Conservation (phyloP, 2,888 invertebrate genomes). For the Ormyrus thymus region DNA sequence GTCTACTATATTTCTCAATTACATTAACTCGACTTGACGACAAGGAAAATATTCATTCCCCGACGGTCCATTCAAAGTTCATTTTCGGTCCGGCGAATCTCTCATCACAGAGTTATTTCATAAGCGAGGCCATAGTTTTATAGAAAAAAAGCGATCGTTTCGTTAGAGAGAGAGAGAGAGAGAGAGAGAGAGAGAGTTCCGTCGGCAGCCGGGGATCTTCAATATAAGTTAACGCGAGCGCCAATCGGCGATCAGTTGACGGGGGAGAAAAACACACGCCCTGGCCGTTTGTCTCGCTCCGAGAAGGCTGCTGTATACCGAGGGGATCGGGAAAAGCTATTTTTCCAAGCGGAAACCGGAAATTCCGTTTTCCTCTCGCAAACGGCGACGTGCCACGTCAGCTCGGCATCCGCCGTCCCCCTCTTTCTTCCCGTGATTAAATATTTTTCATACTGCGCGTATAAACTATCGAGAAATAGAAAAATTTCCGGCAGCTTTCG, state of each 20-base stretch:
- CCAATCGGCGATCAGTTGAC: conserved; percentile 52
- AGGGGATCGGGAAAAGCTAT: conserved; percentile 59
- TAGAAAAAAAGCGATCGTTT: conserved; percentile 44
- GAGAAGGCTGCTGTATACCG: conserved; percentile 10
- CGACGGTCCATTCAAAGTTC: background rate
- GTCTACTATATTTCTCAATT: too few species aligned
- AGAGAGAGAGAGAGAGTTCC: too few species aligned
- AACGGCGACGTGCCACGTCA: conserved; percentile 71
- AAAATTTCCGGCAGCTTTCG: too few species aligned
- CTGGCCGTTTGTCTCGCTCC: conserved; percentile 24
- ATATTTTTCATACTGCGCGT: too few species aligned
- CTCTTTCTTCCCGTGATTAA: too few species aligned
- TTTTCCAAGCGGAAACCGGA: conserved; percentile 70
- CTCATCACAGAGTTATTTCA: conserved; percentile 34
- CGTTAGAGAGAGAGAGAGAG: too few species aligned
- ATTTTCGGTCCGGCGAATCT: conserved; percentile 6
- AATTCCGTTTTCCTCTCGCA: conserved; percentile 57
- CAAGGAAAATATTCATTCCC: background rate
- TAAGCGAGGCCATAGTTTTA: conserved; percentile 26
- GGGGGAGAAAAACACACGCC: conserved; percentile 46
- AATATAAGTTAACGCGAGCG: conserved; percentile 54
- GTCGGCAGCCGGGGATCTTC: conserved; percentile 26
- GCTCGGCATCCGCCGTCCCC: conserved; percentile 55
- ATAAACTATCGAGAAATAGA: too few species aligned
- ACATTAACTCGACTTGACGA: too few species aligned